Conservation (phyloP, 2,888 invertebrate species). For the Eledona agricola region DNA sequence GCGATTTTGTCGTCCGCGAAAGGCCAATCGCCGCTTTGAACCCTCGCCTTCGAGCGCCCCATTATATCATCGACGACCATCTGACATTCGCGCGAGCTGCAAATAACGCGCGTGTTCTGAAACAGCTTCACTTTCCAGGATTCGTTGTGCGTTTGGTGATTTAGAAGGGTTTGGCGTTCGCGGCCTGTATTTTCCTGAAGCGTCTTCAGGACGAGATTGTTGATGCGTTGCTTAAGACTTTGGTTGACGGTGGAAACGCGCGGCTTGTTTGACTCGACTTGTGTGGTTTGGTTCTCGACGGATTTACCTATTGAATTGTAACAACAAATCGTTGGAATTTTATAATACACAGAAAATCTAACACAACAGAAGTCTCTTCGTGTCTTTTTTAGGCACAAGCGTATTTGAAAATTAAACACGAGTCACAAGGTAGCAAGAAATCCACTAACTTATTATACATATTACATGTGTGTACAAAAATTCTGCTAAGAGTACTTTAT, state of each 20-base stretch:
- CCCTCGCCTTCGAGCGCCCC: constrained; percentile 35
- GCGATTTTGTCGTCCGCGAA: constrained; percentile 65
- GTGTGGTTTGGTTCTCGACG: too few relatives aligned
- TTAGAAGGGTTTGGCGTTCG: constrained; percentile 63
- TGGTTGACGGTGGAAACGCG: constrained; percentile 67
- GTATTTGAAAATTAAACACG: background rate
- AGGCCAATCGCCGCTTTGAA: constrained; percentile 52
- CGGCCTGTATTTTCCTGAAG: constrained; percentile 84
- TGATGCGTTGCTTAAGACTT: constrained; percentile 87
- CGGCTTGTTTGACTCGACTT: too few relatives aligned
- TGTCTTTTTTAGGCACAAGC: background rate
- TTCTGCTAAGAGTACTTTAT: too few relatives aligned
- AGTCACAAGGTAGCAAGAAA: too few relatives aligned
- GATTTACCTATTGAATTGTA: too few relatives aligned
- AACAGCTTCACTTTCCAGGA: constrained; percentile 84
- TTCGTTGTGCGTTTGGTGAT: constrained; percentile 64
- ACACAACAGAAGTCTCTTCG: background rate
- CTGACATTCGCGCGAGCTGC: constrained; percentile 79
- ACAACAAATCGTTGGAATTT: too few relatives aligned
- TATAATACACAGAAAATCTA: background rate
- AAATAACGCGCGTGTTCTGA: constrained; percentile 83
- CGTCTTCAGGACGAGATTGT: constrained; percentile 87
- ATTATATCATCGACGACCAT: constrained; percentile 79
- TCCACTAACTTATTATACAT: too few relatives aligned
- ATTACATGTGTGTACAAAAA: too few relatives aligned